phyloP scores from a whole-genome alignment of 2,797 vertebrate species.

The Gadopsis marmoratus region DNA sequence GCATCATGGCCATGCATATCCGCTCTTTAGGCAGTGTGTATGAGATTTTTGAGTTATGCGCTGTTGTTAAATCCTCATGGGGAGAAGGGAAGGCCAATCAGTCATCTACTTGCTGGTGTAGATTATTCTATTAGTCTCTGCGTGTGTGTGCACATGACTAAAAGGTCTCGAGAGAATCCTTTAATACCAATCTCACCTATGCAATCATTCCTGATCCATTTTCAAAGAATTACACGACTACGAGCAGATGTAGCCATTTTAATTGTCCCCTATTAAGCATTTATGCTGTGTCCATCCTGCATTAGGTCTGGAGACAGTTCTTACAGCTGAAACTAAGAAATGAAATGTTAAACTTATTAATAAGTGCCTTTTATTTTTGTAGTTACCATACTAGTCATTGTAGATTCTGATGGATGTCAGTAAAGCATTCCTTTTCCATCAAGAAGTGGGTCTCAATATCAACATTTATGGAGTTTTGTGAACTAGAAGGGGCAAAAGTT shows the following conservation, averaged over 20 bases:
- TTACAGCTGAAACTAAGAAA: conserved; percentile 19
- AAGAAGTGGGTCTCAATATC: background rate
- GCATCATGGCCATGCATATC: conserved; percentile 44
- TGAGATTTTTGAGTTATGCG: conserved; percentile 62
- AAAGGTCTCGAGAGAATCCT: conserved; percentile 50
- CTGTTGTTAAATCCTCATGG: conserved; percentile 60
- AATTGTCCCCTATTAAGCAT: conserved; percentile 1
- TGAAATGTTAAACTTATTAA: conserved; percentile 27
- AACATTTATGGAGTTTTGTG: background rate
- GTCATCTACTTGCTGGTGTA: conserved; percentile 46
- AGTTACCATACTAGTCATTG: conserved; percentile 12
- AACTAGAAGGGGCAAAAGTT: background rate
- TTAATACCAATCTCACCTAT: conserved; percentile 20
- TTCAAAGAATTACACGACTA: conserved; percentile 8
- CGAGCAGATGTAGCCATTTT: conserved; percentile 13
- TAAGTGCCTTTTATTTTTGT: conserved; percentile 20
- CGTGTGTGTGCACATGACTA: conserved; percentile 43
- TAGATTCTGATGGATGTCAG: conserved; percentile 16
- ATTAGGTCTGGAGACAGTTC: conserved; percentile 15
- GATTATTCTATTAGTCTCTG: conserved; percentile 55
- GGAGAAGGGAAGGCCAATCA: conserved; percentile 52
- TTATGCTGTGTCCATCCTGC: conserved; percentile 10
- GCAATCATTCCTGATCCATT: conserved; percentile 33
- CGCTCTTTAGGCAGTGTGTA: conserved; percentile 35
- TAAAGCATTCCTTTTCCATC: background rate